Base-by-base conservation (phyloP, 2,888 invertebrate species). In the Thysanoteuthis rhombus region DNA sequence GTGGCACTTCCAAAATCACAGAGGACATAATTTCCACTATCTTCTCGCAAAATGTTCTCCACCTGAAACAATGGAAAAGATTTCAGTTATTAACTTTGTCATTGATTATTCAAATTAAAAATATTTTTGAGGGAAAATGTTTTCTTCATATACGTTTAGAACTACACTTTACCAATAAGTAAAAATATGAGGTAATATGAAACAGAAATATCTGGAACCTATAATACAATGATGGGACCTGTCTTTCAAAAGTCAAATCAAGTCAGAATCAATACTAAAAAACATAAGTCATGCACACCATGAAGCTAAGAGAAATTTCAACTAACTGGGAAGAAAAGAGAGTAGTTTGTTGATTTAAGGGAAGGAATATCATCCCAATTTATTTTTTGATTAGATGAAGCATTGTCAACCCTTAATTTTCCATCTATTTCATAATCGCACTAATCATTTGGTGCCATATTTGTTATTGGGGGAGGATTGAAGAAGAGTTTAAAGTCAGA, bases 1-100 rank as follows among this genome's bases (percentile, higher is more conserved):
- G 99, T 99, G 36, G 99, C 98, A 95, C 99, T 99, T 91, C 99
- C 99, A 97, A 99, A 99, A 97, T 99, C 99, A 97, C 99, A 99
- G 91, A 99, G 97, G 92, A 99, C 98, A 95, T 96, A 97, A 97
- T 98, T 98, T 90, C 98, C 98, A 95, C 97, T 97, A 96, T 98
- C 98, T 95, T 98, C 98, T 95, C 98, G 98, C 95, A 99, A 97
- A 96, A 99, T 98, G 97, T 99, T 99, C 97, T 99, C 99, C 94
- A 99, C 98, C 98, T 98, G 96, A 58, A 96, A 95, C 92, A 92
- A 94, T 89, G 89, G 89, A 93, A 91, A 40, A 91, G 12, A n/a
- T 36, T 75, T 75, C 12, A 75, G 75, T n/a, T 36, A 75, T 75
- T n/a, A 75, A 75, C n/a, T 75, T 16, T 75, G 75, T 75, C n/a